Evolutionary conservation across 1,140 invertebrate species (phyloP), one percentile per base, ranked within the genome.

Genomic region (Hylaeus anthracinus): DNA sequence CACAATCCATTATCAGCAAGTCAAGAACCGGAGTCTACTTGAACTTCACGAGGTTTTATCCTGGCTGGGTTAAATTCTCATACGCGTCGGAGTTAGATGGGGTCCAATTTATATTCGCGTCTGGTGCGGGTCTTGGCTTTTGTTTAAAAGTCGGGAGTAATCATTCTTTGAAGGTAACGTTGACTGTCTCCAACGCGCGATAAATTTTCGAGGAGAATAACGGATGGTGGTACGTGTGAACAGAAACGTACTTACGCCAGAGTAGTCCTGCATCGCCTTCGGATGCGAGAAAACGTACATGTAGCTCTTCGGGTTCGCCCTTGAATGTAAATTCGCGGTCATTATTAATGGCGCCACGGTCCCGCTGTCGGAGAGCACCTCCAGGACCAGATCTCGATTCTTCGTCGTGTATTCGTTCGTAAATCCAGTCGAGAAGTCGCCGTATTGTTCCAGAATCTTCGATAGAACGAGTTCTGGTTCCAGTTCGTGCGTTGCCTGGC

Each of bases 281-380:
- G 86, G 88, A 87, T 99, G 97, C 60, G 95, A 95, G 90, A 98
- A 98, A 43, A 98, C 96, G 90, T 98, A 98, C 95, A 98, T 98
- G 91, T 97, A 98, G 70, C 96, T 96, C 84, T 95, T 95, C 1
- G 95, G 94, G 92, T 97, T 97, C n/a, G 95, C 94, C 81, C 94
- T 94, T 9, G 96, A 95, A 90, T 97, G 96, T 89, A 96, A 95
- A 90, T 96, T 94, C n/a, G 95, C 96, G 43, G 95, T 96, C 87
- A 95, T 94, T 74, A 97, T 92, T 58, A 97, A 92, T 1, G 97
- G 97, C 2, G 97, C 96, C 5, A 97, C 95, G 1, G 96, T 96
- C 43, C 97, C 94, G 8, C 96, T 98, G 93, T 99, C 98, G 60
- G 97, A 98, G 51, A 99, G 94, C 55, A 98, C 95, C 86, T 98